Conservation (phyloP, 2,797 vertebrate genomes). For the Adelosebastes latens region DNA sequence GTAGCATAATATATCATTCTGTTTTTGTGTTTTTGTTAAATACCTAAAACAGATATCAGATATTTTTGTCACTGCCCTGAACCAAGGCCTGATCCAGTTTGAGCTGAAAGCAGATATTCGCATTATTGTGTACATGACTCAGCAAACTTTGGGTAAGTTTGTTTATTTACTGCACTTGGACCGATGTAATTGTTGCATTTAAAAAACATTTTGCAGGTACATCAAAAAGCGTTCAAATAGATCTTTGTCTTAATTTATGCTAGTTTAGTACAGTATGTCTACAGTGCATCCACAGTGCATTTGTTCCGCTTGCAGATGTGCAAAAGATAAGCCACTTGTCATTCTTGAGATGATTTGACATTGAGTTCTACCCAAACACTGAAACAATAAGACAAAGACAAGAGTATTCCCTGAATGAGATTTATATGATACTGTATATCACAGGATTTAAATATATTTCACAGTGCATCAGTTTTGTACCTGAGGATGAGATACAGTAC, state of each 20-base stretch:
- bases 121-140: slow-evolving; percentile 92
- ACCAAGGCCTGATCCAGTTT: slow-evolving; percentile 95
- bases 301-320: slow-evolving; percentile 15
- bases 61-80: slow-evolving; percentile 89
- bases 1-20: neutral
- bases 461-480: slow-evolving; percentile 23
- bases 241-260: slow-evolving; percentile 19
- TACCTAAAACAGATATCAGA: slow-evolving; percentile 85
- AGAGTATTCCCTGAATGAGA: slow-evolving; percentile 1
- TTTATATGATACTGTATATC: slow-evolving; percentile 25
- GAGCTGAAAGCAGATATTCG: slow-evolving; percentile 92
- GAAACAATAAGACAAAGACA: slow-evolving; percentile 17
- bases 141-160: slow-evolving; percentile 93
- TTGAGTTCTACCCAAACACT: slow-evolving; percentile 1
- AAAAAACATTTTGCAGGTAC: slow-evolving; percentile 6
- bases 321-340: slow-evolving; percentile 25
- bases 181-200: neutral
- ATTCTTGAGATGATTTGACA: slow-evolving; percentile 38
- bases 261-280: slow-evolving; percentile 4
- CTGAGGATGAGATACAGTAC: slow-evolving; percentile 48
- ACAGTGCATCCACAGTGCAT: neutral
- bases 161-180: neutral
- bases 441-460: slow-evolving; percentile 50
- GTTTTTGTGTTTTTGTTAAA: slow-evolving; percentile 12
- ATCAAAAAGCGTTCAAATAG: slow-evolving; percentile 3